Base-by-base conservation (phyloP, 1,140 invertebrate genomes). In the Scaptomyza hsui region DNA sequence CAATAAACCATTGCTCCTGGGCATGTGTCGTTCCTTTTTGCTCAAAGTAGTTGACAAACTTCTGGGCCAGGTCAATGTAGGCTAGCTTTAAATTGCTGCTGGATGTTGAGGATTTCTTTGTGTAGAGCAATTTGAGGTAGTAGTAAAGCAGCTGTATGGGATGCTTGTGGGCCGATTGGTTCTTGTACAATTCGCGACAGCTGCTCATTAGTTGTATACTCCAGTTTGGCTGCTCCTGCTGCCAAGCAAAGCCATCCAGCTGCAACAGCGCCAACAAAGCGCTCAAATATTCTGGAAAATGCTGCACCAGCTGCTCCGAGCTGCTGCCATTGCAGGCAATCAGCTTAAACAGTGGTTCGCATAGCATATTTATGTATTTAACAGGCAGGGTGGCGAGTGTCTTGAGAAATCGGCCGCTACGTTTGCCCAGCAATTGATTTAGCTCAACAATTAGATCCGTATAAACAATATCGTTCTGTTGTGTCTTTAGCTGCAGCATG, bases 131-230 rank as follows among this genome's bases (percentile, higher is more conserved):
- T 49, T 86, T 86, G 4, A 82, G 7, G 19, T 82, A 82, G 19
- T 78, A 82, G 48, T 86, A 86, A 1, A 88, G 49, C 32, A 88
- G 39, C 19, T 88, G 75, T 3, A 88, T 24, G 1, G 37, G 59
- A 37, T 70, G 67, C 4, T 39, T 39, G 3, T 65, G 60, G 0
- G 19, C 3, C 0, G 37, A 42, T 0, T 52, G 9, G 4, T 59
- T 47, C 15, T 72, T 78, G 52, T 74, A 75, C 13, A 67, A 13
- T 6, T 75, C 52, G 2, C 72, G 75, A 5, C 62, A 75, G 52
- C 59, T 67, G 35, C 67, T 75, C 1, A 86, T 35, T 29, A 81
- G 37, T 41, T 82, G 75, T 19, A 88, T 24, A 13, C 9, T 39
- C 15, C 9, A 37, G n/a, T 16, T 7, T 10, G 12, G 2, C n/a